phyloP scores from a whole-genome alignment of 30 jellyfish, hydroid and myxozoan genomes.

The Catostylus mosaicus region DNA sequence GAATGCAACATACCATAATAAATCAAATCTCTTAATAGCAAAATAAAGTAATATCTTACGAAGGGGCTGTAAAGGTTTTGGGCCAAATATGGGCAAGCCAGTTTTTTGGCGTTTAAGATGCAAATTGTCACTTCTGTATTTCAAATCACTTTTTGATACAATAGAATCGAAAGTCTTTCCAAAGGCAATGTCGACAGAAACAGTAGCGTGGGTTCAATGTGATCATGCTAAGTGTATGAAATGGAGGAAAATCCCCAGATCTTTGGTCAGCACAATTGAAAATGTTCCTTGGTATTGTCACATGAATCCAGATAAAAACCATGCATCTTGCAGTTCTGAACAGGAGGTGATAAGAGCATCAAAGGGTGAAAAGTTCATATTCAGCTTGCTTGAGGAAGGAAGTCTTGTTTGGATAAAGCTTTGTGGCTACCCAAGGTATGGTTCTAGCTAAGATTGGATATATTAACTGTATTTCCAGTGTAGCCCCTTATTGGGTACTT shows the following conservation, averaged over 20 bases:
- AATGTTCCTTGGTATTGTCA: slow-evolving; percentile 70
- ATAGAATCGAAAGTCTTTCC: neutral
- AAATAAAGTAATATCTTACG: too few species aligned
- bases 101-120: too few species aligned
- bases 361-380: slow-evolving; percentile 70
- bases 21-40: too few species aligned
- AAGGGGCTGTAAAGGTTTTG: too few species aligned
- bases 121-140: neutral
- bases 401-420: slow-evolving; percentile 83
- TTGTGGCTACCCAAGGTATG: slow-evolving; percentile 88
- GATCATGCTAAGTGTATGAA: slow-evolving; percentile 79
- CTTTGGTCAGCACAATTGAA: slow-evolving; percentile 1
- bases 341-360: slow-evolving; percentile 65
- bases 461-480: too few species aligned
- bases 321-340: slow-evolving; percentile 49
- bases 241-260: slow-evolving; percentile 78
- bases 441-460: too few species aligned
- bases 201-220: slow-evolving; percentile 87
- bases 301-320: slow-evolving; percentile 68
- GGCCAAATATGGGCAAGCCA: too few species aligned
- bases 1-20: too few species aligned
- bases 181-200: neutral
- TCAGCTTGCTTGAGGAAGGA: slow-evolving; percentile 79
- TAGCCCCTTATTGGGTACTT: too few species aligned
- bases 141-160: neutral